These are phyloP conservation scores for Pissodes strobi DNA, from an alignment of 1,140 invertebrate species.

Conservation along the genomic window DNA sequence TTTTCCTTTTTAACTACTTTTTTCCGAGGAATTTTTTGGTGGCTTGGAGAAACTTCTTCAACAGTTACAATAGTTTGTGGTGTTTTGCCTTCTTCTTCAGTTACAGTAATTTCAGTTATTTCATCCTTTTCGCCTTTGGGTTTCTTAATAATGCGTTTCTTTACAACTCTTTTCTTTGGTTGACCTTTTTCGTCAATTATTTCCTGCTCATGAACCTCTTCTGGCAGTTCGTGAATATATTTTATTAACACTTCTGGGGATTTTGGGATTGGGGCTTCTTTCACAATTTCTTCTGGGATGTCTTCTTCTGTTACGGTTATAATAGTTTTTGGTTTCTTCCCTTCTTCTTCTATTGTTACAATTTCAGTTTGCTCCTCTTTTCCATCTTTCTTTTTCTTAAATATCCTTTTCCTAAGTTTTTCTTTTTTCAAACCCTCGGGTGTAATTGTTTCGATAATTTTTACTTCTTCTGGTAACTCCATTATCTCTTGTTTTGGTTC, in stretches of 20 bases:
- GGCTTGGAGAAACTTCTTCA: constrained; percentile 56
- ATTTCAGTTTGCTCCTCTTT: constrained; percentile 59
- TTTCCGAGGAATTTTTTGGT: constrained; percentile 46
- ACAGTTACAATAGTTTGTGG: constrained; percentile 52
- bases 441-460: constrained; percentile 47
- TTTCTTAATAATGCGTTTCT: constrained; percentile 51
- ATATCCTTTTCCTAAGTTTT: constrained; percentile 53
- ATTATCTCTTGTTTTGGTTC: constrained; percentile 37
- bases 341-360: constrained; percentile 59
- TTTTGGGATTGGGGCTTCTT: background rate
- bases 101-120: constrained; percentile 49
- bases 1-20: constrained; percentile 49
- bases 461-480: constrained; percentile 53
- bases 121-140: constrained; percentile 45
- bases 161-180: constrained; percentile 47
- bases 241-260: constrained; percentile 24
- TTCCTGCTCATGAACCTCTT: constrained; percentile 53
- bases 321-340: constrained; percentile 54
- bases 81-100: constrained; percentile 50
- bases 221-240: constrained; percentile 54
- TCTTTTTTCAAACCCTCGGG: constrained; percentile 46
- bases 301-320: constrained; percentile 50
- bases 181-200: constrained; percentile 47
- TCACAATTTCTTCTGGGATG: constrained; percentile 30
- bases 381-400: constrained; percentile 52